Base-by-base conservation (phyloP, 2,113 vertebrate species). In the Phasianus colchicus region DNA sequence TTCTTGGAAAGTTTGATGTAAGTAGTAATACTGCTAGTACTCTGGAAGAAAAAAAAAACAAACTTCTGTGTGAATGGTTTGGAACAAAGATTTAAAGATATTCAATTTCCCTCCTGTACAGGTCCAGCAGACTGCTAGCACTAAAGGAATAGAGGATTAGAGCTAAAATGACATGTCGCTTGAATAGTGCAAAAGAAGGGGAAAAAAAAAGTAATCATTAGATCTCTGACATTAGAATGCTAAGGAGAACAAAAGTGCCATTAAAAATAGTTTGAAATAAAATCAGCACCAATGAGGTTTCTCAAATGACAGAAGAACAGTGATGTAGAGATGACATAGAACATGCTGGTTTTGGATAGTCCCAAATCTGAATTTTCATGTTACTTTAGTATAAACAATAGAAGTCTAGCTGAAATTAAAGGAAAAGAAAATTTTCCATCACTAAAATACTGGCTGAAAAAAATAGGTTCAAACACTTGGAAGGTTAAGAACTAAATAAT, bases 61-160 rank as follows among this genome's bases (percentile, higher is more conserved):
- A 80, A 21, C 78, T 81, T 88, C 86, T 69, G 40, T 2, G 0
- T 60, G 2, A 81, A 15, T 17, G 32, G 8, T 88, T 88, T 74
- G 34, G 50, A 94, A 27, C 43, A 86, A 32, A 61, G 66, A 10
- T 70, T 93, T 64, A 36, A 54, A 84, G 92, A 42, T 47, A 58
- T 3, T 60, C 19, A 9, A 52, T 90, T 90, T 83, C 47, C 84
- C 8, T 8, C 36, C n/a, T 50, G 4, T 34, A 19, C 88, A 55
- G 60, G 61, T 57, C 43, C 69, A 88, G 55, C 14, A 71, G 21
- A 60, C 84, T 78, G 17, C 61, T 72, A 76, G 27, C 21, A 25
- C 32, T 36, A 34, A 83, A 77, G 27, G 29, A 54, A 54, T 30
- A 16, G 32, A 73, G 13, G 15, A 58, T 54, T 54, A 73, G 13